These are phyloP conservation scores for Centropus bengalensis DNA, from an alignment of 2,113 vertebrate genomes.

Conservation along the genomic window DNA sequence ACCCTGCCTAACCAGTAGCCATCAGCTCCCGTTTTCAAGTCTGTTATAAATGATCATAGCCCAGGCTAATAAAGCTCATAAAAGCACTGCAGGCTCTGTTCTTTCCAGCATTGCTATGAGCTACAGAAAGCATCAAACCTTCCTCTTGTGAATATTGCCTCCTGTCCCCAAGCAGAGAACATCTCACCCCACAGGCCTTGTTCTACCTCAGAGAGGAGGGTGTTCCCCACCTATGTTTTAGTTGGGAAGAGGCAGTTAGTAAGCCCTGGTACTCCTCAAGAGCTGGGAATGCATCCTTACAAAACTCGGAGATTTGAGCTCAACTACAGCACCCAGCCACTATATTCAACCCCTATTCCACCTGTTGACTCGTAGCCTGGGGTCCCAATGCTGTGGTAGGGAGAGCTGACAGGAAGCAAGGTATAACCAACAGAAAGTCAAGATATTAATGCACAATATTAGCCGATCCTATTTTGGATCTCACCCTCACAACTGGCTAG, in stretches of 20 bases:
- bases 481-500: no score
- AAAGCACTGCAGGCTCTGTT: background rate
- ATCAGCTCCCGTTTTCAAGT: slow-evolving; percentile 6
- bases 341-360: background rate
- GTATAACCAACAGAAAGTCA: background rate
- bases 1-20: slow-evolving; percentile 13
- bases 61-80: slow-evolving; percentile 64
- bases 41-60: slow-evolving; percentile 48
- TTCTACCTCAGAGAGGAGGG: background rate
- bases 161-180: background rate
- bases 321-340: background rate
- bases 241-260: background rate
- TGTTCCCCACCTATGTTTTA: background rate
- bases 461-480: background rate
- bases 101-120: background rate
- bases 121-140: background rate
- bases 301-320: background rate
- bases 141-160: background rate
- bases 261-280: background rate
- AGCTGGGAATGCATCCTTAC: background rate
- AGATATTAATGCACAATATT: background rate
- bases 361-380: background rate
- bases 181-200: background rate
- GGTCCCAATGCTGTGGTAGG: background rate
- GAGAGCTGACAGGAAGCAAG: background rate